Conservation (phyloP, 2,797 vertebrate species). For the Rhinella marina region DNA sequence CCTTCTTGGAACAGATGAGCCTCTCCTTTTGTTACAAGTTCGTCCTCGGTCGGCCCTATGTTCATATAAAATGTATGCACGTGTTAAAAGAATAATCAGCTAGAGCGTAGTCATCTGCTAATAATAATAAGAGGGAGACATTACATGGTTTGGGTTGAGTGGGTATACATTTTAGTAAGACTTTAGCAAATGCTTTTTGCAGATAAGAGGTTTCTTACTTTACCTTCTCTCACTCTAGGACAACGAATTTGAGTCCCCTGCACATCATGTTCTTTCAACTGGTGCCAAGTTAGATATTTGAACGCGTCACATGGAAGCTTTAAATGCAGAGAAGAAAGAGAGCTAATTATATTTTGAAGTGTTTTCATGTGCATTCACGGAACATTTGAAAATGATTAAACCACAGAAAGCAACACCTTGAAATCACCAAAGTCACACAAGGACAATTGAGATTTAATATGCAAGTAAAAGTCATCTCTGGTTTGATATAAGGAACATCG, state of each 20-base stretch:
- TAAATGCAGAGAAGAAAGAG: conserved; percentile 60
- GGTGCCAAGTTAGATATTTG: conserved; percentile 84
- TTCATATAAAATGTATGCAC: conserved; percentile 59
- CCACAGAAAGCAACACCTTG: conserved; percentile 45
- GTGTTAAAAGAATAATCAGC: conserved; percentile 8
- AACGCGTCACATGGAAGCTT: conserved; percentile 90
- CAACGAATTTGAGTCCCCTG: conserved; percentile 87
- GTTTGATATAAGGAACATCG: conserved; percentile 15
- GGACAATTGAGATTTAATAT: conserved; percentile 51
- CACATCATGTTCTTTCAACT: conserved; percentile 83
- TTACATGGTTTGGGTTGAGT: conserved; percentile 7
- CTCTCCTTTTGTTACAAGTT: conserved; percentile 73
- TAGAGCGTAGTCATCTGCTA: not conserved
- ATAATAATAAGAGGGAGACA: conserved; percentile 11
- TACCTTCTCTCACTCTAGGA: conserved; percentile 92
- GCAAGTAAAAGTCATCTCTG: conserved; percentile 22
- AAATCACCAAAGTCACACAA: conserved; percentile 56
- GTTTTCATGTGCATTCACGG: conserved; percentile 52
- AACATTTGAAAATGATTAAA: conserved; percentile 59
- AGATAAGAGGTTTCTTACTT: conserved; percentile 57
- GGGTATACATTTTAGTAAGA: conserved; percentile 10
- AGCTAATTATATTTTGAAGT: conserved; percentile 58
- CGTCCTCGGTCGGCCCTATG: conserved; percentile 84
- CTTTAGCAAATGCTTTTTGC: conserved; percentile 31
- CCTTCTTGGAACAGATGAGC: conserved; percentile 66